Evolutionary conservation across 2,797 vertebrate genomes (phyloP).

Genomic region (Cacajao melanocephalus): DNA sequence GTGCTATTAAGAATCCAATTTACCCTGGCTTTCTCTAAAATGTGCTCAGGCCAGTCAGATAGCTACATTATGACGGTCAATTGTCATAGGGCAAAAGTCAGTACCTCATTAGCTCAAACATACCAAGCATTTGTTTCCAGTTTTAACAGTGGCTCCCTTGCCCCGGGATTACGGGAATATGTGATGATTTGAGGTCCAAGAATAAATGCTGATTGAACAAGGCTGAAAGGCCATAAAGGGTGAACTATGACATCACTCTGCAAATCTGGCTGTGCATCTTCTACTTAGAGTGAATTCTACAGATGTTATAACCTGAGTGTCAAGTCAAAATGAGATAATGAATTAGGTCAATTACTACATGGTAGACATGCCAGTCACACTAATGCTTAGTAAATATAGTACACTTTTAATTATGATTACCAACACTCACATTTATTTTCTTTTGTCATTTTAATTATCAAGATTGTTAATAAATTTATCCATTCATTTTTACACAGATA

Average conservation of each 20-base stretch:
- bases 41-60: constrained; percentile 7
- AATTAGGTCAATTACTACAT: constrained; percentile 73
- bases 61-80: constrained; percentile 38
- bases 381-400: constrained; percentile 67
- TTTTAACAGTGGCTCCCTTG: constrained; percentile 30
- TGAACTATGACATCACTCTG: constrained; percentile 48
- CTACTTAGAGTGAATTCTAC: constrained; percentile 46
- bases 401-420: constrained; percentile 77
- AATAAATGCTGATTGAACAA: constrained; percentile 37
- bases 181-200: background rate
- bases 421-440: constrained; percentile 73
- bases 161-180: background rate
- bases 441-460: constrained; percentile 79
- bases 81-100: constrained; percentile 22
- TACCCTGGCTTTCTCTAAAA: constrained; percentile 32
- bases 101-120: constrained; percentile 48
- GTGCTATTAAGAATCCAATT: constrained; percentile 61
- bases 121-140: background rate
- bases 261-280: constrained; percentile 13
- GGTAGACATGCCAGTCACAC: constrained; percentile 71
- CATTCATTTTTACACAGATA: constrained; percentile 16
- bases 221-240: background rate
- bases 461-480: constrained; percentile 76
- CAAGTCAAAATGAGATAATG: constrained; percentile 67
- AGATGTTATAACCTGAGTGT: constrained; percentile 20